Percentiles rank a stretch among this genome's conserved stretches.
Conservation (phyloP, 2,113 vertebrate species). For the Glaucomys volans region DNA sequence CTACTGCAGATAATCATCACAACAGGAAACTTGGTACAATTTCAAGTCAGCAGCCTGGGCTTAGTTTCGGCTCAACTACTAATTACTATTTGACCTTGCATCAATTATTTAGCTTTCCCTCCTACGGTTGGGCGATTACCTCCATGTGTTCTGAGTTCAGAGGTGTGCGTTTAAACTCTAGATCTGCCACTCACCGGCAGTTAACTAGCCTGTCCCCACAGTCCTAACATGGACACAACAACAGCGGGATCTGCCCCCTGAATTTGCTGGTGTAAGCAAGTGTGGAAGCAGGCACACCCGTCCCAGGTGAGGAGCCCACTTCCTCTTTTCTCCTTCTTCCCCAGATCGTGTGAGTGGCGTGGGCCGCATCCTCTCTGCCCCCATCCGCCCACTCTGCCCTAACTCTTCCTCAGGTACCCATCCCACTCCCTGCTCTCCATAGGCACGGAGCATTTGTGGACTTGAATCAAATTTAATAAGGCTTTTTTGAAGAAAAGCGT, state of each 20-base stretch:
- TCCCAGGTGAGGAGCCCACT: rapidly evolving
- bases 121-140: rapidly evolving
- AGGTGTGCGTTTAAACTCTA: neutral
- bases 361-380: rapidly evolving
- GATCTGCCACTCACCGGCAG: rapidly evolving
- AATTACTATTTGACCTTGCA: neutral
- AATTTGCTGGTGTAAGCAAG: rapidly evolving
- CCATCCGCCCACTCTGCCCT: rapidly evolving
- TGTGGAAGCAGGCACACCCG: rapidly evolving
- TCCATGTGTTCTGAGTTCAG: neutral
- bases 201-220: rapidly evolving
- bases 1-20: neutral
- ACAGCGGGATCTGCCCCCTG: rapidly evolving
- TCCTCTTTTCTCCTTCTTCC: neutral
- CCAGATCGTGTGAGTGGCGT: rapidly evolving
- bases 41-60: neutral
- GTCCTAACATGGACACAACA: rapidly evolving
- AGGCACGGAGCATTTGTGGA: neutral
- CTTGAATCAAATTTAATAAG: neutral
- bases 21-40: neutral
- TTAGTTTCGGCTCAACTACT: rapidly evolving
- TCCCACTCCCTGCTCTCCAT: rapidly evolving
- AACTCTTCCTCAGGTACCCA: too few relatives aligned
- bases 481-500: neutral
- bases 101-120: neutral